phyloP scores from a whole-genome alignment of 2,797 vertebrate species.

The Ctenochaetus hawaiiensis region DNA sequence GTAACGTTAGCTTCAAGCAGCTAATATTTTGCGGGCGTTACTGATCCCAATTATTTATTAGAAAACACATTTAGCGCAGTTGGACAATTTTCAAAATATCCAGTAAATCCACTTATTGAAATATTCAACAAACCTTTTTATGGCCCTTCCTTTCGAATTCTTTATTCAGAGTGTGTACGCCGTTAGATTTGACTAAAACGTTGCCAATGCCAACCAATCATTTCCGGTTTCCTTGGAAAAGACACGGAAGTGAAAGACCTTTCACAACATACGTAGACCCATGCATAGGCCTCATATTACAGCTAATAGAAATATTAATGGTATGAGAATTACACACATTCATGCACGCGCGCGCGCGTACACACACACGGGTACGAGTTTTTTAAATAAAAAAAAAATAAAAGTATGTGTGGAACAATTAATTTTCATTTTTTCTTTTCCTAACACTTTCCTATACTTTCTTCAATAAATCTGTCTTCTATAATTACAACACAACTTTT shows the following conservation, averaged over 20 bases:
- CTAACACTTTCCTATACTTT: too few relatives aligned
- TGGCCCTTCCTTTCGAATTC: constrained; percentile 62
- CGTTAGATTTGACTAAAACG: constrained; percentile 80
- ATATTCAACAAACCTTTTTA: constrained; percentile 74
- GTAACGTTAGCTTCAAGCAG: constrained; percentile 60
- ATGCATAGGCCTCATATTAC: neutral
- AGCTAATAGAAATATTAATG: neutral
- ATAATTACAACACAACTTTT: neutral
- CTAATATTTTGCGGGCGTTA: constrained; percentile 32
- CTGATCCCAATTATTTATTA: neutral
- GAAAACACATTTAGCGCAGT: neutral
- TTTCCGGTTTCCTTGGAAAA: constrained; percentile 77
- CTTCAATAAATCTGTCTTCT: too few relatives aligned
- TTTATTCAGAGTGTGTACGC: constrained; percentile 65
- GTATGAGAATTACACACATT: neutral
- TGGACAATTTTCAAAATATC: fast-evolving
- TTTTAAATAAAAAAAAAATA: neutral
- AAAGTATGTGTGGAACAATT: too few relatives aligned
- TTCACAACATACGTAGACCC: too few relatives aligned
- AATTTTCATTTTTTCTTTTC: too few relatives aligned
- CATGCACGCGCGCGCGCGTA: neutral
- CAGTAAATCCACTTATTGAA: neutral
- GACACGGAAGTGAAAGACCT: constrained; percentile 74
- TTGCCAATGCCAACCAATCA: constrained; percentile 87
- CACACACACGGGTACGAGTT: too few relatives aligned